Base-by-base conservation (phyloP, 1,140 invertebrate genomes). In the Maniola jurtina region DNA sequence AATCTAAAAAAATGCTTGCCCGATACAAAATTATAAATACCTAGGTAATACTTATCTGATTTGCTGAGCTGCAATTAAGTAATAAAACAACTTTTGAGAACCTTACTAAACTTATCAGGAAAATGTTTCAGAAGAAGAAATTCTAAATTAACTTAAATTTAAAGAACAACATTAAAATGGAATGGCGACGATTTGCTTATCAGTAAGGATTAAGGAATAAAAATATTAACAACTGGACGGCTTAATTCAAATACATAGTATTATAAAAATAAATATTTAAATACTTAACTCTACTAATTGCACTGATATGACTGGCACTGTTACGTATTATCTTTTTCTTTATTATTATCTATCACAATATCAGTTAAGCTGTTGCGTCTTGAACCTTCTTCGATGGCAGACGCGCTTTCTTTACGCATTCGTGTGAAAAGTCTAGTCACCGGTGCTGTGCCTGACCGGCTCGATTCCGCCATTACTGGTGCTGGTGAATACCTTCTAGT, bases 241-340 rank as follows among this genome's bases (percentile, higher is more conserved):
- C 67, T 72, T 78, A 61, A 16, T 14, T 11, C 16, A 8, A 34
- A 68, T 67, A 73, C 72, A 72, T 25, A 25, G 25, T 25, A 25
- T 2, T 25, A 25, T 25, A 66, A 45, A 11, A 38, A 38, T 58
- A 71, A 72, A 74, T 73, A 71, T 74, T 72, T 80, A 77, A 76
- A 77, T 75, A 72, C 61, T 68, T 75, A 75, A 68, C 56, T 61
- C 61, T 78, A 77, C 58, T 69, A 77, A 84, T 79, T 85, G 73
- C 68, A 70, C 84, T 86, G 86, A 60, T 61, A 62, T 64, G 45
- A 42, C 76, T 83, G 83, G 81, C 79, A 81, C 73, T 78, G 38
- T 80, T 84, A 89, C 73, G 84, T 86, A 66, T 83, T 81, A 68
- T 87, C 77, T 79, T 88, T 90, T 66, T 87, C 79, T 79, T 88